phyloP scores from a whole-genome alignment of 1,140 invertebrate genomes.

The Notospermus geniculatus region DNA sequence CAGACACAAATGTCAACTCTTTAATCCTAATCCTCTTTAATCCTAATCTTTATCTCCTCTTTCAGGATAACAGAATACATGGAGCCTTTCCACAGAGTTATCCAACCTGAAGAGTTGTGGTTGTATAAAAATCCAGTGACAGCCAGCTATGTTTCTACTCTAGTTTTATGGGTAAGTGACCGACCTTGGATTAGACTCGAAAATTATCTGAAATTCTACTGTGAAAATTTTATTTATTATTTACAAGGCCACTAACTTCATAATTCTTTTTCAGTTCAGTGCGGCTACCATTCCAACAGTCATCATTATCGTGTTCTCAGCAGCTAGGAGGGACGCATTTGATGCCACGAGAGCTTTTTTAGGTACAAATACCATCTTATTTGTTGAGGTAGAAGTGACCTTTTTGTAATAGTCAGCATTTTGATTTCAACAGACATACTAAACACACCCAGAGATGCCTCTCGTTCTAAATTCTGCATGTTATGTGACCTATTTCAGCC shows the following conservation, averaged over 20 bases:
- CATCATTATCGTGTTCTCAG: constrained; percentile 63
- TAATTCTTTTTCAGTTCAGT: constrained; percentile 51
- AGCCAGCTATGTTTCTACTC: constrained; percentile 68
- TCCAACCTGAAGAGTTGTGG: constrained; percentile 76
- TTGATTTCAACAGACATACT: too few relatives aligned
- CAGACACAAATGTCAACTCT: too few relatives aligned
- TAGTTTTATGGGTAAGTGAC: constrained; percentile 63
- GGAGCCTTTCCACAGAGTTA: constrained; percentile 70
- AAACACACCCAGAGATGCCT: too few relatives aligned
- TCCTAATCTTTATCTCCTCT: constrained; percentile 13
- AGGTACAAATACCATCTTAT: constrained; percentile 39
- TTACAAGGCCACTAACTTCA: constrained; percentile 27
- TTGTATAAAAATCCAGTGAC: constrained; percentile 75
- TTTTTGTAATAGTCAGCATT: too few relatives aligned
- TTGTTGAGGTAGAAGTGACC: constrained; percentile 4
- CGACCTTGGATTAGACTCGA: too few relatives aligned
- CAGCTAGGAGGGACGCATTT: constrained; percentile 62
- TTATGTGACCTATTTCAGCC: constrained; percentile 29
- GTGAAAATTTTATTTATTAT: too few relatives aligned
- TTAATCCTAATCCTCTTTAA: not conserved
- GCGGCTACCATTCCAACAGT: constrained; percentile 65
- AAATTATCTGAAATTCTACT: too few relatives aligned
- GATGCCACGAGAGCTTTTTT: constrained; percentile 67
- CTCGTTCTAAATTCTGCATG: constrained; percentile 14
- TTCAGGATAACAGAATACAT: constrained; percentile 68